Evolutionary conservation across 2,888 invertebrate genomes (phyloP).

Genomic region (Hofmannophila pseudospretella): DNA sequence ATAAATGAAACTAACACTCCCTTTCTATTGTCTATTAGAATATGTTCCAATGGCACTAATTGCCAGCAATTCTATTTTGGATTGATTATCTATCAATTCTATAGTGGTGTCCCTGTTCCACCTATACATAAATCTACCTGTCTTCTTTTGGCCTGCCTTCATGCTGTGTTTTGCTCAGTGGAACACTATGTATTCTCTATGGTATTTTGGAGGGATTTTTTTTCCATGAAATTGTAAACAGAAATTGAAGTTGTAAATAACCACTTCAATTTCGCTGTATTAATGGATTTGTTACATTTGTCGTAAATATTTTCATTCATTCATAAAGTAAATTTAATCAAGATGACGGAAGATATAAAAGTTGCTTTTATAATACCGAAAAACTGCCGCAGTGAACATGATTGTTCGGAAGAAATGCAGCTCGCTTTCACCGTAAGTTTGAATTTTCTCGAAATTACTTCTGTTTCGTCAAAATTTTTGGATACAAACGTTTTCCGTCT

Average conservation of each 20-base stretch:
- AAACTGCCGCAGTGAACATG: conserved; percentile 62
- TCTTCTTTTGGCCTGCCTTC: no score
- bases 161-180: no score
- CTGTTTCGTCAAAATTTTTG: background rate
- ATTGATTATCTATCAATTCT: no score
- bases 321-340: background rate
- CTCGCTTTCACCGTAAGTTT: conserved; percentile 76
- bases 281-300: background rate
- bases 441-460: conserved; percentile 4
- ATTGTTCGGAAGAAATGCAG: conserved; percentile 79
- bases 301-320: background rate
- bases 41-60: no score
- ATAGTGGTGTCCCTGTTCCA: no score
- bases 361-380: conserved; percentile 75
- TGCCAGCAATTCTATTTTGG: no score
- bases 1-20: no score
- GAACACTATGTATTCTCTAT: background rate
- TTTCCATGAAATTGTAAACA: conserved; percentile 8
- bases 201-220: background rate
- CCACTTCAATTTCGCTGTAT: background rate
- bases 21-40: no score
- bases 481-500: no score
- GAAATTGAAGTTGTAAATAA: conserved; percentile 4
- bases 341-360: conserved; percentile 59
- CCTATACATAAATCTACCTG: no score